Percentiles rank a stretch among this genome's conserved stretches.
Evolutionary conservation across 2,888 invertebrate species (phyloP).

Genomic region (Xestia xanthographa): DNA sequence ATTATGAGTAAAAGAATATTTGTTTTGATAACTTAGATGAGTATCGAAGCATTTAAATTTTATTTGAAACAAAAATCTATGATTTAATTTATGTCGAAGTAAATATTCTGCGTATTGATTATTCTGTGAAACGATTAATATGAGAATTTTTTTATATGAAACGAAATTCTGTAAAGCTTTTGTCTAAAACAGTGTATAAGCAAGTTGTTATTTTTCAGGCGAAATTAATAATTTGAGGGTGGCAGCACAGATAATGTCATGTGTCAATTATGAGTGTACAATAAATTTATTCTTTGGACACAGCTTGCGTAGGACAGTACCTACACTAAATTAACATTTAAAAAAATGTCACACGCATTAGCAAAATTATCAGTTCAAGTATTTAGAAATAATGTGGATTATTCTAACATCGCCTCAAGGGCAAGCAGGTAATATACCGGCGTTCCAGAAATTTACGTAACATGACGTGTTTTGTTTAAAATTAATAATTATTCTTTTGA

Average conservation of each 20-base stretch:
- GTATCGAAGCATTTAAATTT: too few relatives aligned
- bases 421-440: conserved; percentile 84
- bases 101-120: too few relatives aligned
- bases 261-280: not conserved
- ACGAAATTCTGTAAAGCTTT: too few relatives aligned
- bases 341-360: conserved; percentile 77
- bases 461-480: conserved; percentile 37
- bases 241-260: not conserved
- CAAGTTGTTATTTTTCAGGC: not conserved
- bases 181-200: too few relatives aligned
- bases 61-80: too few relatives aligned
- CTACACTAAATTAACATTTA: not conserved
- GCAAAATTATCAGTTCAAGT: conserved; percentile 81
- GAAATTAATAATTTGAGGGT: not conserved
- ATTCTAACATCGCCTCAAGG: conserved; percentile 72
- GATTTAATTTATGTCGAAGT: too few relatives aligned
- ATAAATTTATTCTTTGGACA: not conserved
- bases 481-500: not conserved
- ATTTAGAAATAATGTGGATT: conserved; percentile 81
- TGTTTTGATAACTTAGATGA: too few relatives aligned
- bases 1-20: too few relatives aligned
- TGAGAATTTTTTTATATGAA: too few relatives aligned
- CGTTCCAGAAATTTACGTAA: conserved; percentile 81
- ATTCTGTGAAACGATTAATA: too few relatives aligned
- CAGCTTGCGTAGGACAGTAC: not conserved